A percentile compares a stretch with the other conserved stretches of the same genome.
These are phyloP conservation scores for Barnardius zonarius DNA, from an alignment of 2,113 vertebrate genomes.

Conservation along the genomic window DNA sequence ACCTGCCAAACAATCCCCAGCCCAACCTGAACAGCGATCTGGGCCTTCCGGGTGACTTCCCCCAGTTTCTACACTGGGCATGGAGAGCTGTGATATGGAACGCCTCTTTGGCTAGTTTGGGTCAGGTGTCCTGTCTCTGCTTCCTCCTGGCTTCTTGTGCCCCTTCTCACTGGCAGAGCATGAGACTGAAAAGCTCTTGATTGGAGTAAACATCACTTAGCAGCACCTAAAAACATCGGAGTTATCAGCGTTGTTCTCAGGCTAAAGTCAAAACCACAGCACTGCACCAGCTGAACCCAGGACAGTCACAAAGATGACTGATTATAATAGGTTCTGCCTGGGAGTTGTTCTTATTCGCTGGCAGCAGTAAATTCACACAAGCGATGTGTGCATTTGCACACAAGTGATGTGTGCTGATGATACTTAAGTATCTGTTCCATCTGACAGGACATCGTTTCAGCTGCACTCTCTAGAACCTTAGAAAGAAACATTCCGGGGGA, in stretches of 20 bases:
- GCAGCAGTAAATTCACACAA: not conserved
- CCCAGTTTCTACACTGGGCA: not conserved
- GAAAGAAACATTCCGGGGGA: not conserved
- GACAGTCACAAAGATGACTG: not conserved
- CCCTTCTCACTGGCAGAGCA: not conserved
- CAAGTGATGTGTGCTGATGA: not conserved
- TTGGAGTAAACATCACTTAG: not conserved
- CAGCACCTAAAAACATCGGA: not conserved
- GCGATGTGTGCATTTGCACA: not conserved
- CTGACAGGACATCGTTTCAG: not conserved
- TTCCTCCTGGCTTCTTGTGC: not conserved
- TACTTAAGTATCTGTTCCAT: not conserved
- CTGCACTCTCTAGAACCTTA: not conserved
- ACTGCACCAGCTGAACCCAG: not conserved
- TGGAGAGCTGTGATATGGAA: not conserved
- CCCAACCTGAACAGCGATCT: not conserved
- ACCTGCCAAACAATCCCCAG: not conserved
- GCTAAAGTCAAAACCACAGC: not conserved
- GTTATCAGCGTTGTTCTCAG: not conserved
- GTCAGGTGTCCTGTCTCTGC: not conserved
- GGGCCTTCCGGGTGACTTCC: not conserved
- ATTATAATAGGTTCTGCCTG: not conserved
- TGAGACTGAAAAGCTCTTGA: not conserved
- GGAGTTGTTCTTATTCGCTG: not conserved
- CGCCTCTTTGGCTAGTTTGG: not conserved